Percentiles rank a stretch among this genome's conserved stretches.
Evolutionary conservation across 2,113 vertebrate genomes (phyloP).

Genomic region (Balaenoptera acutorostrata): DNA sequence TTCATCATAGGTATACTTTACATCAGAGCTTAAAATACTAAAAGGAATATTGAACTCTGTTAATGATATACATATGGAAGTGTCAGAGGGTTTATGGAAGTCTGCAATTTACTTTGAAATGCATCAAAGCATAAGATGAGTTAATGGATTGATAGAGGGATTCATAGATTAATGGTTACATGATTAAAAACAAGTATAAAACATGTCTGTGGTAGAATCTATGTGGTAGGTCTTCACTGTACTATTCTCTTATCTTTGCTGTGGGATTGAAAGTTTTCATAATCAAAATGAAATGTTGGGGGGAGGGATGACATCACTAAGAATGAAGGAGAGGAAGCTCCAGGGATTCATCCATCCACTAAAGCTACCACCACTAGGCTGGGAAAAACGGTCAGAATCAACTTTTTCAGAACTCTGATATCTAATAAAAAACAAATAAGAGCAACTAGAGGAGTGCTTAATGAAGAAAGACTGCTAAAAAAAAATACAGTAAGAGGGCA

Average conservation of each 20-base stretch:
- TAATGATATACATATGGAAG: neutral
- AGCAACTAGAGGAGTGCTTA: neutral
- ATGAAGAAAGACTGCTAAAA: neutral
- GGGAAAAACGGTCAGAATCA: neutral
- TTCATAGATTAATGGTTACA: neutral
- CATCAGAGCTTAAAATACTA: neutral
- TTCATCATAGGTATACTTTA: neutral
- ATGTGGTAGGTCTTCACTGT: neutral
- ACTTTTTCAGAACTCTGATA: neutral
- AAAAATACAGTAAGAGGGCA: neutral
- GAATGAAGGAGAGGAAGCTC: neutral
- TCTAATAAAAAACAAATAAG: neutral
- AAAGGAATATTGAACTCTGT: neutral
- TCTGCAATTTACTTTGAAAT: slow-evolving; percentile 3
- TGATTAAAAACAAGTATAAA: neutral
- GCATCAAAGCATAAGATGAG: neutral
- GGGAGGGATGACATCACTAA: neutral
- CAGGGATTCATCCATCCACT: neutral
- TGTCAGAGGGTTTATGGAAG: neutral
- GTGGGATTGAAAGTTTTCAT: neutral
- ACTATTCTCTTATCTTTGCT: neutral
- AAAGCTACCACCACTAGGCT: neutral
- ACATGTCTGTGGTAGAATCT: neutral
- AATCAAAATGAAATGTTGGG: neutral
- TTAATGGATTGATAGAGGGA: neutral